Percentiles rank a stretch among this genome's conserved stretches.
Conservation (phyloP, 2,888 invertebrate species). For the Sesamia inferens region DNA sequence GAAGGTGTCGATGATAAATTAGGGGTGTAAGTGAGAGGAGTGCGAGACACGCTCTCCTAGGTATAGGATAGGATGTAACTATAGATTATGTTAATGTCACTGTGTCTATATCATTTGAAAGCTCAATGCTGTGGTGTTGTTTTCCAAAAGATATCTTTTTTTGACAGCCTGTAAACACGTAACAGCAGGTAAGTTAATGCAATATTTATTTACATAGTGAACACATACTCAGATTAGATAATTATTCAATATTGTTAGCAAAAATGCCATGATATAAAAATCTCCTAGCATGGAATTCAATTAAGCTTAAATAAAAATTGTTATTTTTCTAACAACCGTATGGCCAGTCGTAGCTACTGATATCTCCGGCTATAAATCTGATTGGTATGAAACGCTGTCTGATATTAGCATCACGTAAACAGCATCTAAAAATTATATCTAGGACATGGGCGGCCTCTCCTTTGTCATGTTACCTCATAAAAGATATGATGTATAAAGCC, state of each 20-base stretch:
- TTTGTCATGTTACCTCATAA: constrained; percentile 47
- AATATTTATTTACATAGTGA: background rate
- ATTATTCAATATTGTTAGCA: background rate
- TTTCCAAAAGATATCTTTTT: background rate
- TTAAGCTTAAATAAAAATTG: background rate
- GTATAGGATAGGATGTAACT: background rate
- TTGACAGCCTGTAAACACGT: background rate
- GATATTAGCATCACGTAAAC: constrained; percentile 57
- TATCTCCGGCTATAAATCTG: constrained; percentile 31
- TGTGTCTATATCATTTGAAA: background rate
- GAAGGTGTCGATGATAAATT: constrained; percentile 13
- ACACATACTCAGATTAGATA: background rate
- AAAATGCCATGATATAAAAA: background rate
- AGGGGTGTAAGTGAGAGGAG: background rate
- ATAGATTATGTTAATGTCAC: background rate
- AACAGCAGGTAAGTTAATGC: background rate
- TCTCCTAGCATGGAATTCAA: background rate
- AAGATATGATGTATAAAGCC: constrained; percentile 48
- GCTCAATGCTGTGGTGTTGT: background rate
- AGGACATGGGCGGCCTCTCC: constrained; percentile 25
- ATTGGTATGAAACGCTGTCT: constrained; percentile 36
- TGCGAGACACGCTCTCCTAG: background rate
- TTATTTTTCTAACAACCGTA: constrained; percentile 10
- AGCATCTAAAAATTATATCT: constrained; percentile 49
- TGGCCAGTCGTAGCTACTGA: constrained; percentile 1